Evolutionary conservation across 2,797 vertebrate species (phyloP).

Genomic region (Hydrocynus forskahlii): DNA sequence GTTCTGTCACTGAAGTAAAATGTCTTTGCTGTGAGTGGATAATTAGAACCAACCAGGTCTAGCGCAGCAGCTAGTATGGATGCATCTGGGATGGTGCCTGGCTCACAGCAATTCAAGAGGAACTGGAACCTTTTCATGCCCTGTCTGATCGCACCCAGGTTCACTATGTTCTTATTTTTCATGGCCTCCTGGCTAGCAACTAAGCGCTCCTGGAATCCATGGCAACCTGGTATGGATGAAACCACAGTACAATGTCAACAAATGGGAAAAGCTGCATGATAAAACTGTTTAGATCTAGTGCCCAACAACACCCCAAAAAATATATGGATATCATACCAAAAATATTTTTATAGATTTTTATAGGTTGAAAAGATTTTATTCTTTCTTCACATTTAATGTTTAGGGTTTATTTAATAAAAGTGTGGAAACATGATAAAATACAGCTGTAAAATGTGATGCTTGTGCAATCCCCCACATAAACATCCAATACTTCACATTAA

Average conservation of each 20-base stretch:
- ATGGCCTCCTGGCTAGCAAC: slow-evolving; percentile 91
- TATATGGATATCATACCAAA: neutral
- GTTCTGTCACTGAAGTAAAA: neutral
- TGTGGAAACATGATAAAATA: neutral
- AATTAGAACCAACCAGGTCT: slow-evolving; percentile 86
- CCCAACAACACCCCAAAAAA: neutral
- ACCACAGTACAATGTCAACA: neutral
- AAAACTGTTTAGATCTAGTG: neutral
- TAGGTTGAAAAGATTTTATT: neutral
- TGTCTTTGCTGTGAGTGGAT: neutral
- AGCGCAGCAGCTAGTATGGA: slow-evolving; percentile 96
- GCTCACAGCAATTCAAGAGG: slow-evolving; percentile 97
- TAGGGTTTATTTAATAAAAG: neutral
- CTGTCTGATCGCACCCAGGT: slow-evolving; percentile 95
- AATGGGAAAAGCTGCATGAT: neutral
- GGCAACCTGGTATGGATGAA: slow-evolving; percentile 82
- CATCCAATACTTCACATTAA: slow-evolving; percentile 43
- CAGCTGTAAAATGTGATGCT: neutral
- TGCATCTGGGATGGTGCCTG: slow-evolving; percentile 96
- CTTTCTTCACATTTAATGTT: neutral
- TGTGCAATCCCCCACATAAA: neutral
- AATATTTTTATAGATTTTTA: neutral
- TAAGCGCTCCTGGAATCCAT: slow-evolving; percentile 93
- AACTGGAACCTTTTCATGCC: slow-evolving; percentile 99
- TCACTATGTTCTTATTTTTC: slow-evolving; percentile 96